Base-by-base conservation (phyloP, 2,888 invertebrate species). In the Nomada flava region DNA sequence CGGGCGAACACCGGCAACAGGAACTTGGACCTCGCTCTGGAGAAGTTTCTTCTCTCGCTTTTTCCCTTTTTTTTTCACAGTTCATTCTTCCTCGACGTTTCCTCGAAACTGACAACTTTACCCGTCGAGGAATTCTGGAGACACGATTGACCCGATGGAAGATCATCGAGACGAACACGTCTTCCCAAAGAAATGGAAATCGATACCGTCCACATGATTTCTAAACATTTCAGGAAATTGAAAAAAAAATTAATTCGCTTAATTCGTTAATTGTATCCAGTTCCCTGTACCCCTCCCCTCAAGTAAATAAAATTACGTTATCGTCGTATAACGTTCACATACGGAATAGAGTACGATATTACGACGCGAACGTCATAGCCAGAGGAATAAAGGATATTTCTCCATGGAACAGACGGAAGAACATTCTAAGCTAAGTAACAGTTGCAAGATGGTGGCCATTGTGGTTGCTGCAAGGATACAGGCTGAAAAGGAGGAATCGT, bases 401-500 rank as follows among this genome's bases (percentile, higher is more conserved):
- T 36, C 7, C 7, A 2, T 11, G 55, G 11, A 42, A 23, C 47
- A 15, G 36, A 53, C 44, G n/a, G 15, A 47, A 57, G 10, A 18
- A 18, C 63, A 59, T 50, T 50, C 36, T 7, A 20, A 44, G 47
- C 10, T 53, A 53, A 15, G 18, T 44, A 18, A 23, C 50, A 20
- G 42, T 68, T 13, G 67, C 11, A 42, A 11, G 63, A 77, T 67
- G 23, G 29, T 47, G 9, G 57, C 13, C 59, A 50, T 68, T 23
- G 63, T 13, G 57, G 52, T 18, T 42, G 50, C n/a, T 42, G 47
- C 23, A 64, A 26, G 47, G 20, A 69, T 26, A 36, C 57, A n/a
- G 15, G n/a, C 59, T 36, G 59, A 72, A 73, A 68, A 57, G 23
- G 57, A 42, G 26, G 52, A 64, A 47, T 64, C 44, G 18, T 64